Percentiles rank a stretch among this genome's conserved stretches.
Conservation (phyloP, 1,140 invertebrate genomes). For the Pseudomyrmex concolor region DNA sequence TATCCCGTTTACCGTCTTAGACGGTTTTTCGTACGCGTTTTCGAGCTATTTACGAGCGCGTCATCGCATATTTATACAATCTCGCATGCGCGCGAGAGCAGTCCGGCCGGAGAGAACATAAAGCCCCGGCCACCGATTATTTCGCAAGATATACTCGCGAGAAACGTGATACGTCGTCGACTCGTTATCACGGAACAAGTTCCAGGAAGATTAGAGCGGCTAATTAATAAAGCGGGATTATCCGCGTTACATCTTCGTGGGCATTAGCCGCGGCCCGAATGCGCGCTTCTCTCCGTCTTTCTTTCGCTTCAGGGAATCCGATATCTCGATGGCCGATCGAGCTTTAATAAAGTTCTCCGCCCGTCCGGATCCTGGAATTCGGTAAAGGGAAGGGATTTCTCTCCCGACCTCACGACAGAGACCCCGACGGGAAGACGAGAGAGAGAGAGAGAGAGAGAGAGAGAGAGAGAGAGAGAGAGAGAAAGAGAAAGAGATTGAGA, state of each 20-base stretch:
- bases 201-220: slow-evolving; percentile 72
- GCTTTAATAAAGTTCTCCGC: slow-evolving; percentile 73
- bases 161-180: slow-evolving; percentile 64
- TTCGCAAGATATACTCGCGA: slow-evolving; percentile 56
- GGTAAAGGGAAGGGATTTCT: slow-evolving; percentile 42
- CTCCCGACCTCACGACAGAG: slow-evolving; percentile 10
- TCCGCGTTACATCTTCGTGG: slow-evolving; percentile 70
- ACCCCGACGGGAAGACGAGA: neutral
- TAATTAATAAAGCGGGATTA: slow-evolving; percentile 73
- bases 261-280: slow-evolving; percentile 64
- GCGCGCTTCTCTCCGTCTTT: slow-evolving; percentile 5
- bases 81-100: neutral
- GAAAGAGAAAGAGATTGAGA: neutral
- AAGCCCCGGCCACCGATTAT: slow-evolving; percentile 50
- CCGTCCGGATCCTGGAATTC: slow-evolving; percentile 48
- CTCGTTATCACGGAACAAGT: slow-evolving; percentile 70
- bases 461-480: neutral
- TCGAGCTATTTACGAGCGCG: slow-evolving; percentile 1
- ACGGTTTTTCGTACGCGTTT: slow-evolving; percentile 28
- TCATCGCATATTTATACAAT: slow-evolving; percentile 20
- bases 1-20: neutral
- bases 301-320: slow-evolving; percentile 47
- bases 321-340: slow-evolving; percentile 70
- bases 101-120: slow-evolving; percentile 16
- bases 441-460: neutral